Percentiles rank a stretch among this genome's conserved stretches.
Conservation (phyloP, 2,113 vertebrate genomes). For the Thinocorus orbignyianus region DNA sequence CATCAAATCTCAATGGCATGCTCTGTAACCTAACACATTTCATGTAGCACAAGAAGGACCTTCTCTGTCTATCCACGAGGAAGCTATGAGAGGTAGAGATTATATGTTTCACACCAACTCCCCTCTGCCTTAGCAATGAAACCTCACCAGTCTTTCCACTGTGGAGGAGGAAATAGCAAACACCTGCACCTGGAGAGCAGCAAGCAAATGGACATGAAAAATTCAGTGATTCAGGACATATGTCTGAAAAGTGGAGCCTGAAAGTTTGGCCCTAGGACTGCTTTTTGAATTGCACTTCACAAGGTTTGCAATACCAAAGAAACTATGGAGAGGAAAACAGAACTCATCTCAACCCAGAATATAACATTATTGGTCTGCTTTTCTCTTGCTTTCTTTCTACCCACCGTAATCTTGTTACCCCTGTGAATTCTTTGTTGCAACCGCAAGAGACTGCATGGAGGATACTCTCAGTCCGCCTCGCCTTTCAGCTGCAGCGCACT, state of each 20-base stretch:
- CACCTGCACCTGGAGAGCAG: neutral
- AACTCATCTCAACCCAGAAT: neutral
- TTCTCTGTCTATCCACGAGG: neutral
- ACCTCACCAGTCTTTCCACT: neutral
- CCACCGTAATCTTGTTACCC: neutral
- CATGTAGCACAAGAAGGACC: neutral
- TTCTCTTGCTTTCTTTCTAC: neutral
- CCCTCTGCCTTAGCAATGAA: neutral
- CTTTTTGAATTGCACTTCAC: neutral
- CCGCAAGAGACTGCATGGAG: neutral
- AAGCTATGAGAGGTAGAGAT: neutral
- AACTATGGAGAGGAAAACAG: neutral
- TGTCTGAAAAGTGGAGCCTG: neutral
- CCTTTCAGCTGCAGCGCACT: neutral
- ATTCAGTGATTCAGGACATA: neutral
- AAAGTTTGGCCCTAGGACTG: neutral
- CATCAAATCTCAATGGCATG: neutral
- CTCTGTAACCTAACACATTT: neutral
- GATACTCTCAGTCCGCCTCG: neutral
- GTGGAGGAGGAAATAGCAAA: neutral
- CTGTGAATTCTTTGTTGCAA: neutral
- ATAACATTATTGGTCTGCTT: neutral
- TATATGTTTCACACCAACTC: neutral
- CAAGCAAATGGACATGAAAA: neutral
- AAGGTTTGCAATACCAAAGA: neutral